Conservation (phyloP, 2,113 vertebrate species). For the Cyprinodon brontotheroides region DNA sequence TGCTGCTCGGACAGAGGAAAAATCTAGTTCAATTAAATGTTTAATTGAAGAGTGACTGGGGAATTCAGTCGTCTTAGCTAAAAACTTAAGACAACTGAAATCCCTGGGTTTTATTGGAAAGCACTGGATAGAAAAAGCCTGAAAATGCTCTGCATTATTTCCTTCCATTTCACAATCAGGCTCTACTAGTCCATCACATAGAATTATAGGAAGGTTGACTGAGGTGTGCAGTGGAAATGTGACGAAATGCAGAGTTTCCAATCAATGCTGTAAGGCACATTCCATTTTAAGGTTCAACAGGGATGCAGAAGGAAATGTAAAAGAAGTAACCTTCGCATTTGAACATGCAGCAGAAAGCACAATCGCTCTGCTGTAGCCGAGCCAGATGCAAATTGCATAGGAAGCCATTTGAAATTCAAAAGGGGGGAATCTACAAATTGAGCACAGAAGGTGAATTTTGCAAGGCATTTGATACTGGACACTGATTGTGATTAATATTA, state of each 20-base stretch:
- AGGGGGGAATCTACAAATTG: slow-evolving; percentile 38
- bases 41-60: too few species aligned
- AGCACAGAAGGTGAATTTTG: slow-evolving; percentile 37
- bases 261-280: too few species aligned
- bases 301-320: background rate
- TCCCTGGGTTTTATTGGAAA: background rate
- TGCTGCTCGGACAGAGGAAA: background rate
- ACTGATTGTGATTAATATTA: slow-evolving; percentile 70
- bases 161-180: too few species aligned
- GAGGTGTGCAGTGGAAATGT: too few species aligned
- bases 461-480: slow-evolving; percentile 47
- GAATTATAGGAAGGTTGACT: background rate
- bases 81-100: background rate
- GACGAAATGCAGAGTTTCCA: too few species aligned
- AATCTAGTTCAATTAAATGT: too few species aligned
- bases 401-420: slow-evolving; percentile 66
- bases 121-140: too few species aligned
- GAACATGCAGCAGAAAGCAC: slow-evolving; percentile 33
- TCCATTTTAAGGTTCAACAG: background rate
- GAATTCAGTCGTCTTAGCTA: background rate
- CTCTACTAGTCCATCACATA: background rate
- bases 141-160: too few species aligned
- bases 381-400: slow-evolving; percentile 50
- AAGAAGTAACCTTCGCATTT: slow-evolving; percentile 18
- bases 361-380: slow-evolving; percentile 45